Base-by-base conservation (phyloP, 1,140 invertebrate genomes). In the Drosophila varians region DNA sequence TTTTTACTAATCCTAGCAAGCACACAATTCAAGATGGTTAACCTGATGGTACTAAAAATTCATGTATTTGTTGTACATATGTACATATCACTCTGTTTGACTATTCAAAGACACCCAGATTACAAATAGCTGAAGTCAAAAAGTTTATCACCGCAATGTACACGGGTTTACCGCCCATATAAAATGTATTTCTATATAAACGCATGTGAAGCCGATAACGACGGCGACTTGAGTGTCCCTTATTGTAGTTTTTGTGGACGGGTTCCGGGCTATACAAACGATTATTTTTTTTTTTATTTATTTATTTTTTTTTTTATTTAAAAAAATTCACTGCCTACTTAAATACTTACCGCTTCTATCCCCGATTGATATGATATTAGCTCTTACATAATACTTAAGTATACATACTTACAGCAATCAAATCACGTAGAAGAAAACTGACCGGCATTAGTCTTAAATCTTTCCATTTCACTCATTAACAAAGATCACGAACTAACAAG, bases 81-180 rank as follows among this genome's bases (percentile, higher is more conserved):
- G 23, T 65, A 31, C 42, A 48, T 36, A 49, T 28, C 19, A 34
- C 34, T 43, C 47, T 53, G 70, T 38, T 62, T 49, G 28, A 34
- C 34, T 62, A 79, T 62, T 16, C 8, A 11, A 26, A 66, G 28
- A 31, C 38, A 46, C 54, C 47, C 31, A 26, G 48, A 26, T 34
- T 54, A 52, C 21, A 42, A 48, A 64, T 25, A 36, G 28, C 71
- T 72, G 60, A 66, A 75, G 79, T 83, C 79, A 83, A 42, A 68
- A 84, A 84, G 79, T 83, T 83, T 83, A 83, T 83, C 79, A 74
- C 64, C 18, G 16, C 9, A 31, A 9, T 31, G 28, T 31, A 31
- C 28, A 31, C 28, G 11, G n/a, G 28, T 31, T 31, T 31, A 31
- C 9, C 11, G 28, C 28, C 28, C 9, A 31, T 31, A 31, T 3